Conservation (phyloP, 2,113 vertebrate species). For the Aramus guarauna region DNA sequence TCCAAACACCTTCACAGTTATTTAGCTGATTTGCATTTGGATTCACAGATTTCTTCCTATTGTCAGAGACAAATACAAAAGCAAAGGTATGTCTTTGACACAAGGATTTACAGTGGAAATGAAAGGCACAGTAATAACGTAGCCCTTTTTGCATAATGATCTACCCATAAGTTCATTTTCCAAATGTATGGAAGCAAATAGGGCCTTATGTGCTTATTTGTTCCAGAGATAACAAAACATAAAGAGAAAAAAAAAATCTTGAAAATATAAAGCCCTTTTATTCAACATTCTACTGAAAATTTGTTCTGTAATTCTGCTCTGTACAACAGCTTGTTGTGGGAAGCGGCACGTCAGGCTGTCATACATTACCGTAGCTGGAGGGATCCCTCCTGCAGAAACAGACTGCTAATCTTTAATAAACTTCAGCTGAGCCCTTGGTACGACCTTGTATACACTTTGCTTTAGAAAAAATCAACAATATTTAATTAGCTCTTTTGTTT, state of each 20-base stretch:
- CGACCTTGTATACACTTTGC: conserved; percentile 31
- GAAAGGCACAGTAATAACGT: not conserved
- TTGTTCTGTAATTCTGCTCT: not conserved
- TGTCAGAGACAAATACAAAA: not conserved
- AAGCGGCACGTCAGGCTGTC: not conserved
- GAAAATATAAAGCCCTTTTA: not conserved
- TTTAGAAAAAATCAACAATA: conserved; percentile 15
- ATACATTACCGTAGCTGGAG: conserved; percentile 9
- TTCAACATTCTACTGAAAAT: not conserved
- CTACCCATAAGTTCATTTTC: not conserved
- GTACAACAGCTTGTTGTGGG: conserved; percentile 21
- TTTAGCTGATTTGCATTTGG: not conserved
- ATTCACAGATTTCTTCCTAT: not conserved
- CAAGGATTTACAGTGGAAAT: not conserved
- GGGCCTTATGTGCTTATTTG: not conserved
- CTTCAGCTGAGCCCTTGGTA: conserved; percentile 38
- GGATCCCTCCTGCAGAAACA: conserved; percentile 37
- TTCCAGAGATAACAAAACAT: not conserved
- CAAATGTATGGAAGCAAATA: not conserved
- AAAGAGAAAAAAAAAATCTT: not conserved
- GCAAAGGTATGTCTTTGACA: not conserved
- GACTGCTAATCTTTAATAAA: conserved; percentile 58
- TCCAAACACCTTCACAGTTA: not conserved
- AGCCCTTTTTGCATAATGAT: not conserved
- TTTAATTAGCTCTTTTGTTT: conserved; percentile 50